Evolutionary conservation across 2,888 invertebrate genomes (phyloP).

Genomic region (Euclidia mi): DNA sequence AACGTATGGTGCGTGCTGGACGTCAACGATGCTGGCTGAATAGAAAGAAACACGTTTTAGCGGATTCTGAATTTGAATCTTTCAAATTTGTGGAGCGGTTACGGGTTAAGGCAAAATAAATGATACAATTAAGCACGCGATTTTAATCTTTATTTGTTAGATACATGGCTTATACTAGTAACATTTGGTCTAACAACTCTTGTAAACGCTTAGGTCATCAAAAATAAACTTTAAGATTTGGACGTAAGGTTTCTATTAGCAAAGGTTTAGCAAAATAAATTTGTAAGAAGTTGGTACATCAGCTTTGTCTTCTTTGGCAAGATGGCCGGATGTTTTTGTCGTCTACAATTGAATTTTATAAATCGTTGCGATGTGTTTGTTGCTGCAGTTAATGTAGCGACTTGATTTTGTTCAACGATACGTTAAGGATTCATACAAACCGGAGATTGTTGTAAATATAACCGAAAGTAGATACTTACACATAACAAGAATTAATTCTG

Average conservation of each 20-base stretch:
- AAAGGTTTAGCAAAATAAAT: constrained; percentile 19
- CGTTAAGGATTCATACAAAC: constrained; percentile 2
- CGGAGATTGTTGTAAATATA: background rate
- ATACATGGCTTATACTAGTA: constrained; percentile 19
- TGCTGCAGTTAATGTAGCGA: constrained; percentile 11
- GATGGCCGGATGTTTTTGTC: constrained; percentile 48
- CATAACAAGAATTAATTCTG: too few species aligned
- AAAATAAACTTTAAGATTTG: constrained; percentile 28
- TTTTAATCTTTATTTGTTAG: constrained; percentile 28
- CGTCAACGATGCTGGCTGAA: constrained; percentile 75
- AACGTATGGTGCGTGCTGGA: constrained; percentile 66
- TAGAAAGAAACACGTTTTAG: constrained; percentile 80
- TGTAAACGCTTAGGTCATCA: constrained; percentile 17
- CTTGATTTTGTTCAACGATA: constrained; percentile 15
- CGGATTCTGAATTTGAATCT: constrained; percentile 71
- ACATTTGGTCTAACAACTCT: constrained; percentile 16
- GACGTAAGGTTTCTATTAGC: constrained; percentile 29
- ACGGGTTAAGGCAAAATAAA: constrained; percentile 33
- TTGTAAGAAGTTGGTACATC: constrained; percentile 26
- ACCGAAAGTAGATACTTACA: background rate
- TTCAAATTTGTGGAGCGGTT: constrained; percentile 58
- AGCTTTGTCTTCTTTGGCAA: constrained; percentile 36
- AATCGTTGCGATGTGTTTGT: constrained; percentile 32
- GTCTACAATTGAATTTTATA: constrained; percentile 37
- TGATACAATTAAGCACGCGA: constrained; percentile 11